These are phyloP conservation scores for Harmothoe impar DNA, from an alignment of 2,888 invertebrate genomes.

Conservation along the genomic window DNA sequence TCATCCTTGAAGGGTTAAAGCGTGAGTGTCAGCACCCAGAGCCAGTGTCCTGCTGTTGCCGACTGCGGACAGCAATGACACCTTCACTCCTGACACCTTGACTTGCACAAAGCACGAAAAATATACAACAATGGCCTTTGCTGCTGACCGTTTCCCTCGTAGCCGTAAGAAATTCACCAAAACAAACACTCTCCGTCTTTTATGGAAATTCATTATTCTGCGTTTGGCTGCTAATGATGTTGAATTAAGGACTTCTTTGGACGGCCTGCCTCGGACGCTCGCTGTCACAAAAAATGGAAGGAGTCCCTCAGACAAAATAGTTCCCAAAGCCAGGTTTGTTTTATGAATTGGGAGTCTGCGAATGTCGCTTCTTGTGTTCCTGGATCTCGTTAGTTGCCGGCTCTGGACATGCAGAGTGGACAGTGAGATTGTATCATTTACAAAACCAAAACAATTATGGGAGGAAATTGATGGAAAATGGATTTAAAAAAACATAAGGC, in stretches of 20 bases:
- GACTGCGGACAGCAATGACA: too few relatives aligned
- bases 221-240: slow-evolving; percentile 5
- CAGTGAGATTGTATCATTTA: not conserved
- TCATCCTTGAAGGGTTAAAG: too few relatives aligned
- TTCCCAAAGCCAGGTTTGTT: not conserved
- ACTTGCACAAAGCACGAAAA: not conserved
- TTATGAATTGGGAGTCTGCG: not conserved
- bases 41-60: too few relatives aligned
- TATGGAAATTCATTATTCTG: slow-evolving; percentile 4
- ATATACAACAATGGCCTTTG: not conserved
- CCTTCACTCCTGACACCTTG: too few relatives aligned
- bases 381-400: slow-evolving; percentile 5
- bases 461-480: too few relatives aligned
- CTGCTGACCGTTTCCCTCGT: not conserved
- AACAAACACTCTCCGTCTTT: not conserved
- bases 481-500: not conserved
- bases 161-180: not conserved
- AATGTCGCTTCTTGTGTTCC: not conserved
- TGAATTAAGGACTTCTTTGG: not conserved
- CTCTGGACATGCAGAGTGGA: not conserved
- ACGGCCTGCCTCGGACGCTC: not conserved
- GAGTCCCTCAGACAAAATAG: not conserved
- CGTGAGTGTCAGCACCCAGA: too few relatives aligned
- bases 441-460: not conserved
- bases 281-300: not conserved